phyloP scores from a whole-genome alignment of 2,797 vertebrate species.

The Microctenopoma lineatum region DNA sequence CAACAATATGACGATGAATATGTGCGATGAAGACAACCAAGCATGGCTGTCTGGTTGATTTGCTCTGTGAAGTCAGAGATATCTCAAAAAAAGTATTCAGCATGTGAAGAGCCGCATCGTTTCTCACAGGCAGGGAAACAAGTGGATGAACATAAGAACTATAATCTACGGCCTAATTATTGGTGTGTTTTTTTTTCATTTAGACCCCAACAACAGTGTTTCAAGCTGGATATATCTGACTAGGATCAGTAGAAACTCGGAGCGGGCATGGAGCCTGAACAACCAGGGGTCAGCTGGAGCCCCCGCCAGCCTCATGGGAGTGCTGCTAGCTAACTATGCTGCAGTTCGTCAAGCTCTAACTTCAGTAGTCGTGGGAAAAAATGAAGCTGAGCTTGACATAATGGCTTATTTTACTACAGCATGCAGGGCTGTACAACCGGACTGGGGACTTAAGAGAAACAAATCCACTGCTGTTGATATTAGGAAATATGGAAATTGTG shows the following conservation, averaged over 20 bases:
- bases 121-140: neutral
- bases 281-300: conserved; percentile 55
- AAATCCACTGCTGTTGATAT: conserved; percentile 14
- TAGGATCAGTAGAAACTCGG: conserved; percentile 16
- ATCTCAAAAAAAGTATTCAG: neutral
- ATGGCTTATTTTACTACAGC: conserved; percentile 36
- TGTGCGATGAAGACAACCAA: conserved; percentile 32
- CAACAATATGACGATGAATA: conserved; percentile 21
- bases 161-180: neutral
- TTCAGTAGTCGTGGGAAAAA: conserved; percentile 80
- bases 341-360: conserved; percentile 67
- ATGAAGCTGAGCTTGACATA: conserved; percentile 56
- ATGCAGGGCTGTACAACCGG: conserved; percentile 53
- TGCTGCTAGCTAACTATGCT: conserved; percentile 41
- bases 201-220: neutral
- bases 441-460: conserved; percentile 30
- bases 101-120: neutral
- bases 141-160: conserved; percentile 4
- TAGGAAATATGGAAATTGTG: conserved; percentile 13
- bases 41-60: conserved; percentile 28
- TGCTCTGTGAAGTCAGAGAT: conserved; percentile 7
- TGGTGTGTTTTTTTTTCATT: conserved; percentile 7
- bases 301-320: conserved; percentile 51
- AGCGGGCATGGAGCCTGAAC: conserved; percentile 29
- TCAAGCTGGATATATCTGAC: conserved; percentile 1